phyloP scores from a whole-genome alignment of 2,797 vertebrate genomes.

The Tadarida brasiliensis region DNA sequence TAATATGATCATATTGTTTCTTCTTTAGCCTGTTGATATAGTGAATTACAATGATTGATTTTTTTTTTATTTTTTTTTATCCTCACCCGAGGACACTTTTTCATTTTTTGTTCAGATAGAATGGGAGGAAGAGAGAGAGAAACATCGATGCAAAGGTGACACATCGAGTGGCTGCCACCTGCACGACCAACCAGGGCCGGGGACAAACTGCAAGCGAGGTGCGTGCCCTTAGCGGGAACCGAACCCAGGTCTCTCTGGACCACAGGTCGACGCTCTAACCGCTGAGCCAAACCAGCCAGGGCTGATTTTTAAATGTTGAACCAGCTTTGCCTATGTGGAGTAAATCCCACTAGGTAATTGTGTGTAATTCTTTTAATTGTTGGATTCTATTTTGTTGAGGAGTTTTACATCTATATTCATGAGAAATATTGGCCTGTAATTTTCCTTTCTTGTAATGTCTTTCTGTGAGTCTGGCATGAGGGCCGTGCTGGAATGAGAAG shows the following conservation, averaged over 20 bases:
- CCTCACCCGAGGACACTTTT: no score
- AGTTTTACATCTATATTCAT: background rate
- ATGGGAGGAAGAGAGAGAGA: no score
- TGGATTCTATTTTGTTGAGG: background rate
- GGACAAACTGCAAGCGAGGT: no score
- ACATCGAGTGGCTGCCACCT: no score
- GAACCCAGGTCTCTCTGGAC: no score
- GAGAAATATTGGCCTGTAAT: background rate
- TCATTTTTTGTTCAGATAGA: no score
- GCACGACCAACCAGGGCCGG: no score
- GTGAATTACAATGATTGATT: background rate
- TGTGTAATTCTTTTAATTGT: background rate
- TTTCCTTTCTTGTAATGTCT: background rate
- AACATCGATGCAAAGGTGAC: no score
- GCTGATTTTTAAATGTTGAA: background rate
- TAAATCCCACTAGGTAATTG: background rate
- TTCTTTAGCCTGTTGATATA: background rate
- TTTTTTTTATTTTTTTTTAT: no score
- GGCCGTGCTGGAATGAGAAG: background rate
- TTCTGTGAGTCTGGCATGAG: background rate
- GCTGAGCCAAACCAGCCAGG: no score
- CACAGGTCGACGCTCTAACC: no score
- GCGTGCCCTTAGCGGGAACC: no score
- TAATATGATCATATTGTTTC: background rate
- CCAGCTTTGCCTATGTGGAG: background rate